Percentiles rank a stretch among this genome's conserved stretches.
phyloP scores from a whole-genome alignment of 2,113 vertebrate genomes.

The Spheniscus mendiculus region DNA sequence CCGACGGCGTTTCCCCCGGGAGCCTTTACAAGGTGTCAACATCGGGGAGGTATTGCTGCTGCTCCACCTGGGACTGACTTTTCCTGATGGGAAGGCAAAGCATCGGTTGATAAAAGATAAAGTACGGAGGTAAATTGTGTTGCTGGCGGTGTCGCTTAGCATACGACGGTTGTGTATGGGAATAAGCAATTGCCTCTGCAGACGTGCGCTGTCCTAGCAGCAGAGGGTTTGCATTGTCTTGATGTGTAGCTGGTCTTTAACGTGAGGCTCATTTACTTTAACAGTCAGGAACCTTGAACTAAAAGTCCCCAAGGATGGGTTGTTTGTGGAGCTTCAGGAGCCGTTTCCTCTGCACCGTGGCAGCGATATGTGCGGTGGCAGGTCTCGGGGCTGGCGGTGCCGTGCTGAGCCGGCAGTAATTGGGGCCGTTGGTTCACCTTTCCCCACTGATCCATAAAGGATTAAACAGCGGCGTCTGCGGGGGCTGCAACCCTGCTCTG shows the following conservation, averaged over 20 bases:
- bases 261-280: constrained; percentile 70
- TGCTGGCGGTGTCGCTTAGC: background rate
- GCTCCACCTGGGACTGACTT: constrained; percentile 22
- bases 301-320: constrained; percentile 66
- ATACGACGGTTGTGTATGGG: background rate
- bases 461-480: background rate
- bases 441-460: background rate
- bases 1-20: background rate
- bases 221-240: background rate
- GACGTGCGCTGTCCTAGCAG: background rate
- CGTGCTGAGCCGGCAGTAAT: background rate
- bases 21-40: constrained; percentile 36
- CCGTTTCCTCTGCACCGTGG: background rate
- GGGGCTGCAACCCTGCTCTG: background rate
- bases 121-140: background rate
- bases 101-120: background rate
- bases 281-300: constrained; percentile 71
- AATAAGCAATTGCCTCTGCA: background rate
- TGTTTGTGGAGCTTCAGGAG: constrained; percentile 71
- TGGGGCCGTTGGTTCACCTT: background rate
- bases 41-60: background rate
- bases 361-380: background rate
- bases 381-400: background rate
- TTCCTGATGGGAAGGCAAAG: constrained; percentile 10
- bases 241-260: constrained; percentile 60